Evolutionary conservation across 1,140 invertebrate species (phyloP).

Genomic region (Triops longicaudatus): DNA sequence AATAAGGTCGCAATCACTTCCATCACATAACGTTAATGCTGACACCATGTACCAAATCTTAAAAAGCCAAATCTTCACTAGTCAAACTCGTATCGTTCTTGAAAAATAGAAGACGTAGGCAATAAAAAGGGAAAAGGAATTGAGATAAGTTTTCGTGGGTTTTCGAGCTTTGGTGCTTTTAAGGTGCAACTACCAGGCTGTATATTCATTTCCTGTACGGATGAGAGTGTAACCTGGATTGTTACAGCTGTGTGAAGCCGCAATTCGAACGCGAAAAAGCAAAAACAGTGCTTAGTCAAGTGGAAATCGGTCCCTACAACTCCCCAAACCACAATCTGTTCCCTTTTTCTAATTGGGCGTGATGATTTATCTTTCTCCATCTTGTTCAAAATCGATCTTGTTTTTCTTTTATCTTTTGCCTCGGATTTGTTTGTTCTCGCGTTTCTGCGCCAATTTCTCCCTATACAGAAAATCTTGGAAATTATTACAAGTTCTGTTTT

Average conservation of each 20-base stretch:
- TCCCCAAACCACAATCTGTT: not conserved
- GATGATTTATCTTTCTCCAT: not conserved
- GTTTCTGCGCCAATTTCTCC: too few relatives aligned
- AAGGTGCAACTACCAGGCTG: not conserved
- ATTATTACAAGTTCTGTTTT: too few relatives aligned
- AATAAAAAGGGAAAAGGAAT: not conserved
- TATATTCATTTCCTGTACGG: not conserved
- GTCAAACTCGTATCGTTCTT: too few relatives aligned
- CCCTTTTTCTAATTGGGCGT: not conserved
- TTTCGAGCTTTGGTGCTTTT: not conserved
- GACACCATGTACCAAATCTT: too few relatives aligned
- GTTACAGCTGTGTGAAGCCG: not conserved
- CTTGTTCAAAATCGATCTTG: too few relatives aligned
- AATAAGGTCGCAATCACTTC: too few relatives aligned
- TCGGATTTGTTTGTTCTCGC: too few relatives aligned
- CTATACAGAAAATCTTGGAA: too few relatives aligned
- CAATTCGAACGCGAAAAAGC: not conserved
- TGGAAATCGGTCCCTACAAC: not conserved
- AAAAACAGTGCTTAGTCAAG: constrained; percentile 1
- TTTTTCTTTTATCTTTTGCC: too few relatives aligned
- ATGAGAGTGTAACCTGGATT: not conserved
- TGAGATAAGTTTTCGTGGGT: not conserved
- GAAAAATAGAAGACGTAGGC: not conserved
- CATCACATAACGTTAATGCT: too few relatives aligned
- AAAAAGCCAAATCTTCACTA: too few relatives aligned